phyloP scores from a whole-genome alignment of 2,888 invertebrate species.

The Leistus spinibarbis region DNA sequence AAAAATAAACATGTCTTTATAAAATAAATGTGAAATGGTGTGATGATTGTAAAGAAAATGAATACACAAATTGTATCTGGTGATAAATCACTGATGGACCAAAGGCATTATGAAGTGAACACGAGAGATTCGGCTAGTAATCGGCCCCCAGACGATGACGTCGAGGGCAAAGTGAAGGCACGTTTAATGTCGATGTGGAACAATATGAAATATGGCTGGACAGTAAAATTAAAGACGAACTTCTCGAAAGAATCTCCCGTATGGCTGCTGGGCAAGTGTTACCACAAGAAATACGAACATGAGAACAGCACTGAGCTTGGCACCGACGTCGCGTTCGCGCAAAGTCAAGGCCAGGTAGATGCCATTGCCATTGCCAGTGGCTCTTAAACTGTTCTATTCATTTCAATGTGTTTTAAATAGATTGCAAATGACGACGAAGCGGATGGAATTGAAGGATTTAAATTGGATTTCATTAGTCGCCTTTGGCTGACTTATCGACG shows the following conservation, averaged over 20 bases:
- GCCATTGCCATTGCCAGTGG: background rate
- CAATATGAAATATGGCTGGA: constrained; percentile 89
- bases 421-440: constrained; percentile 49
- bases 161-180: constrained; percentile 80
- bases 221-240: constrained; percentile 75
- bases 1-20: too few relatives aligned
- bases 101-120: too few relatives aligned
- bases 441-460: constrained; percentile 79
- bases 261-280: constrained; percentile 83
- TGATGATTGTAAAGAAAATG: too few relatives aligned
- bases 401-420: constrained; percentile 33
- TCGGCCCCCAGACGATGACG: constrained; percentile 58
- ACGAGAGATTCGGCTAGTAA: too few relatives aligned
- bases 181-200: constrained; percentile 88
- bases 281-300: constrained; percentile 68
- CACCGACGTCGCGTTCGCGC: constrained; percentile 65
- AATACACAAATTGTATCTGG: background rate
- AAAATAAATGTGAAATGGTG: too few relatives aligned
- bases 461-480: constrained; percentile 80
- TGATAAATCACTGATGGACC: background rate
- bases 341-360: constrained; percentile 61
- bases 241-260: constrained; percentile 88
- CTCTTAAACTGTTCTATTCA: background rate
- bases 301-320: constrained; percentile 64
- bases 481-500: constrained; percentile 88